phyloP scores from a whole-genome alignment of 2,797 vertebrate species.

The Gymnocypris eckloni region DNA sequence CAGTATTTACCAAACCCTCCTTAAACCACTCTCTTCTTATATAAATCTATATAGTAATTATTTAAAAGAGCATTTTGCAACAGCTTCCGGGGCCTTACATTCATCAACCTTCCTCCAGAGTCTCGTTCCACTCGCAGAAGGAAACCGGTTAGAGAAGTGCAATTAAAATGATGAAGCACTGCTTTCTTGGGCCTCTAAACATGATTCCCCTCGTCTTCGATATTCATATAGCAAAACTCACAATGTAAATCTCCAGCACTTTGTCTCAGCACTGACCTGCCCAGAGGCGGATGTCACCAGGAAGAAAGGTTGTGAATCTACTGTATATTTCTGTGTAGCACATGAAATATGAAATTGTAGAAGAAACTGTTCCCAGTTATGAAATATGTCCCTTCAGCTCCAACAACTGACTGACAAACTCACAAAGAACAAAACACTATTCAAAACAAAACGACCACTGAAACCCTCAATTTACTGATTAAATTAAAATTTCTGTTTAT shows the following conservation, averaged over 20 bases:
- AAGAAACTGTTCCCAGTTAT: not conserved
- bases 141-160: constrained; percentile 57
- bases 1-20: not conserved
- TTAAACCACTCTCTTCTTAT: constrained; percentile 8
- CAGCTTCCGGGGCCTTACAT: constrained; percentile 44
- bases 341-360: not conserved
- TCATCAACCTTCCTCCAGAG: constrained; percentile 60
- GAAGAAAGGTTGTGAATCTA: constrained; percentile 34
- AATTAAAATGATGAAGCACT: constrained; percentile 64
- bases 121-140: constrained; percentile 50
- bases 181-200: constrained; percentile 23
- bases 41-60: constrained; percentile 31
- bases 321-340: constrained; percentile 1
- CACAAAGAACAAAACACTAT: not conserved
- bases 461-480: not conserved
- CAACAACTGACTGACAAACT: not conserved
- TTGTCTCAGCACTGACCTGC: constrained; percentile 60
- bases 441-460: not conserved
- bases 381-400: not conserved
- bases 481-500: not conserved
- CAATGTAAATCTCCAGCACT: constrained; percentile 58
- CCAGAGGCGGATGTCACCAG: constrained; percentile 22
- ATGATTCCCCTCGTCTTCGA: constrained; percentile 48
- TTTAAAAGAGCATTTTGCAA: constrained; percentile 33
- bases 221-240: constrained; percentile 55